Evolutionary conservation across 1,140 invertebrate genomes (phyloP).

Genomic region (Heliconius himera): DNA sequence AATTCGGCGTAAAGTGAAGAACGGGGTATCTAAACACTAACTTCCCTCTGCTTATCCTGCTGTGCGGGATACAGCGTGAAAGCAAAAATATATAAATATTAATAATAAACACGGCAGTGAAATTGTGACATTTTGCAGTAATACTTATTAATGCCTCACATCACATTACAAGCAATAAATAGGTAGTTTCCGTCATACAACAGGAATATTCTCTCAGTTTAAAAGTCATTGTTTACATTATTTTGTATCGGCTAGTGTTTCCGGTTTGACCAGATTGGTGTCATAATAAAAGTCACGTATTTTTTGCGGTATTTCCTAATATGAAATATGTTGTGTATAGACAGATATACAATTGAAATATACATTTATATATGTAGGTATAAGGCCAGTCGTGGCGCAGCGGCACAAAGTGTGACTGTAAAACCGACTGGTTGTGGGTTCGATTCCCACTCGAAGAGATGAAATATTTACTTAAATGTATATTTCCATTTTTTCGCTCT

Average conservation of each 20-base stretch:
- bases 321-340: not conserved
- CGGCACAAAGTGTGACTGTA: no score
- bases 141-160: not conserved
- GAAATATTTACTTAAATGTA: no score
- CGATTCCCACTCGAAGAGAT: no score
- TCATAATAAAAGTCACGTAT: not conserved
- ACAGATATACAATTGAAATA: no score
- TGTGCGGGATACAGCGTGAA: not conserved
- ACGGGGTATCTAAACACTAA: not conserved
- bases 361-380: no score
- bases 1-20: not conserved
- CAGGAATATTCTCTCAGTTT: not conserved
- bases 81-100: not conserved
- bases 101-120: not conserved
- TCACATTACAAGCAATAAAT: not conserved
- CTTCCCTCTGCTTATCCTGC: not conserved
- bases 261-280: not conserved
- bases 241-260: not conserved
- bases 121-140: not conserved
- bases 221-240: constrained; percentile 6
- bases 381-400: no score
- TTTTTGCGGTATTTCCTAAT: not conserved
- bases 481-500: no score
- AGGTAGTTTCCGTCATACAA: constrained; percentile 3
- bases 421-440: no score